Base-by-base conservation (phyloP, 2,113 vertebrate species). In the Passer domesticus region DNA sequence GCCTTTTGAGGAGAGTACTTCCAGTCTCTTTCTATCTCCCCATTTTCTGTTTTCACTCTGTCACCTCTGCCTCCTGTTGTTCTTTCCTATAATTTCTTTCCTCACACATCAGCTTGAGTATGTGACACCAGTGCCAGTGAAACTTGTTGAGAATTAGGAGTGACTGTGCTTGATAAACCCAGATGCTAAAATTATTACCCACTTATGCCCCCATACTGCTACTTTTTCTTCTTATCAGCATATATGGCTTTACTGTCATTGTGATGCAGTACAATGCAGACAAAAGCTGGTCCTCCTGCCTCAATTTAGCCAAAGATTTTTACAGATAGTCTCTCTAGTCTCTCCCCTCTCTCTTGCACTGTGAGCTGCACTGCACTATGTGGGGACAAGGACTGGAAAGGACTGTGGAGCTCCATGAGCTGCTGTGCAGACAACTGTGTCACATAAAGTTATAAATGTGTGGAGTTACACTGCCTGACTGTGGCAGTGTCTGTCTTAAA, bases 341-440 rank as follows among this genome's bases (percentile, higher is more conserved):
- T 74, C 20, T 74, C 21, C 41, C 9, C 12, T 70, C 22, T 55
- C 15, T 68, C 41, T 82, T 55, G 31, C 17, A 33, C 25, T 39
- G 3, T 28, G 52, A 74, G 22, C 70, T 46, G 69, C 27, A 16
- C 53, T 44, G 22, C 37, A 27, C 2, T 1, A 16, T 35, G 17
- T 30, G 39, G 59, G 25, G 13, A n/a, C 64, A 47, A 52, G 35
- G 35, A 44, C 35, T 35, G 55, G n/a, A 58, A 43, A 69, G 33
- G 16, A 12, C 28, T 16, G 14, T 35, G 50, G 35, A 43, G 7
- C 11, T 19, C 39, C 30, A 30, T 4, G 30, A 4, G 7, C 31
- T 52, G 27, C 39, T 87, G 24, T 44, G 0, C 17, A 21, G 28
- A 62, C 23, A 60, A 2, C 17, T 25, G 0, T 13, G 30, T n/a